Conservation (phyloP, 1,140 invertebrate species). For the Macrobrachium rosenbergii region DNA sequence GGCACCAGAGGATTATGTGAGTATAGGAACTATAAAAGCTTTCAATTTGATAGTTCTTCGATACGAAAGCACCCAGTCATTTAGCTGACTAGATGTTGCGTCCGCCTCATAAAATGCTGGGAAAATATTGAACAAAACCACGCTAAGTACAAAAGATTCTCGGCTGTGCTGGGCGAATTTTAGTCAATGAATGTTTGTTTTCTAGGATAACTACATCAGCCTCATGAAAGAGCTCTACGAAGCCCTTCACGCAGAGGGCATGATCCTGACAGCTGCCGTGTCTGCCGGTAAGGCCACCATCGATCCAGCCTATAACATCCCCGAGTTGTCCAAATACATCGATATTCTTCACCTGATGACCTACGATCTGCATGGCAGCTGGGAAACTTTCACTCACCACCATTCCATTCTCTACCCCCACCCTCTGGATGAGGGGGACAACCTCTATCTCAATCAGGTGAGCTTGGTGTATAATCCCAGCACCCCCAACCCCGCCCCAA, state of each 20-base stretch:
- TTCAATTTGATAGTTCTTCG: neutral
- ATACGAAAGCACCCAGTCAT: too few species aligned
- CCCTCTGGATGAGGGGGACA: slow-evolving; percentile 50
- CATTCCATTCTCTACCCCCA: slow-evolving; percentile 70
- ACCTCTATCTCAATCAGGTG: slow-evolving; percentile 70
- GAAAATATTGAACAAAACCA: neutral
- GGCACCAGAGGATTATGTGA: slow-evolving; percentile 63
- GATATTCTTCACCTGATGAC: slow-evolving; percentile 70
- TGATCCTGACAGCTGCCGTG: slow-evolving; percentile 76
- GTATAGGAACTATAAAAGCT: neutral
- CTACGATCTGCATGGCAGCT: slow-evolving; percentile 71
- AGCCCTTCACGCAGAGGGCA: slow-evolving; percentile 81
- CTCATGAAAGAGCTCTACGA: slow-evolving; percentile 79
- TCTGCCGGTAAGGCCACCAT: slow-evolving; percentile 73
- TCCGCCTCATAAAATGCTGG: neutral
- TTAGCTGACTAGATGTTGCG: too few species aligned
- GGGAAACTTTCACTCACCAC: slow-evolving; percentile 69
- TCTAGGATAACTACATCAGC: slow-evolving; percentile 74
- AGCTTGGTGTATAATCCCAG: neutral
- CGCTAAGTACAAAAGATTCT: neutral
- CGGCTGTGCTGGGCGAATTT: too few species aligned
- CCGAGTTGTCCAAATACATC: slow-evolving; percentile 49
- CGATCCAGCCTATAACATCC: slow-evolving; percentile 57
- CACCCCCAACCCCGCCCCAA: neutral
- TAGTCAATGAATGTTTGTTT: too few species aligned